Base-by-base conservation (phyloP, 2,797 vertebrate species). In the Sphaeramia orbicularis region DNA sequence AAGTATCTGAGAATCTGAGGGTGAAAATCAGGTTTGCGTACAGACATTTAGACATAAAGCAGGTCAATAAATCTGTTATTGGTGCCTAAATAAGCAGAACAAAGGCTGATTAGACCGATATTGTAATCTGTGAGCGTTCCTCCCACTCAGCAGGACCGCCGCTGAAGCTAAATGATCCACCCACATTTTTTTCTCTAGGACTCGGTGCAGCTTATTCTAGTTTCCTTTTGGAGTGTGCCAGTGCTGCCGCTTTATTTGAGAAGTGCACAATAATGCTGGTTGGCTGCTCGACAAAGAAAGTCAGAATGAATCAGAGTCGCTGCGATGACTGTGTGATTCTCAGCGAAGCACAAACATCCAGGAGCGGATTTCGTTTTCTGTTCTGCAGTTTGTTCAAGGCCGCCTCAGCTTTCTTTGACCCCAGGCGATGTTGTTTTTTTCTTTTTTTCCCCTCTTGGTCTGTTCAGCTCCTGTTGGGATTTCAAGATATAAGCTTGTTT, bases 161-260 rank as follows among this genome's bases (percentile, higher is more conserved):
- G 75, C 63, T 50, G 18, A 41, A 52, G 60, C 87, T 75, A 61
- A 84, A 81, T 2, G 45, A 73, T 83, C 81, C 54, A 1, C 80
- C 82, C 70, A 85, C 87, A 66, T 75, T 85, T 49, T 75, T 85
- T 49, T 45, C 83, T 76, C 68, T 13, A 51, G 61, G 60, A 78
- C 19, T 54, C 35, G 4, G 13, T 15, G 52, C 60, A 48, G 58
- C 69, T 84, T 10, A 40, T 72, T 76, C 58, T 70, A 43, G 21
- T 74, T 71, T 75, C 72, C 67, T 70, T 59, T 16, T 50, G 61
- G 59, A 21, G 4, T 3, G 16, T 11, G 64, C 59, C 69, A 38
- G 54, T 10, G 36, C 61, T 14, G 60, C 40, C 18, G 56, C 62
- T 67, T 60, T 42, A 42, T 75, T 65, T 48, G 45, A 55, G 47